Percentiles rank a stretch among this genome's conserved stretches.
Conservation (phyloP, 2,888 invertebrate species). For the Drosophila suboccidentalis region DNA sequence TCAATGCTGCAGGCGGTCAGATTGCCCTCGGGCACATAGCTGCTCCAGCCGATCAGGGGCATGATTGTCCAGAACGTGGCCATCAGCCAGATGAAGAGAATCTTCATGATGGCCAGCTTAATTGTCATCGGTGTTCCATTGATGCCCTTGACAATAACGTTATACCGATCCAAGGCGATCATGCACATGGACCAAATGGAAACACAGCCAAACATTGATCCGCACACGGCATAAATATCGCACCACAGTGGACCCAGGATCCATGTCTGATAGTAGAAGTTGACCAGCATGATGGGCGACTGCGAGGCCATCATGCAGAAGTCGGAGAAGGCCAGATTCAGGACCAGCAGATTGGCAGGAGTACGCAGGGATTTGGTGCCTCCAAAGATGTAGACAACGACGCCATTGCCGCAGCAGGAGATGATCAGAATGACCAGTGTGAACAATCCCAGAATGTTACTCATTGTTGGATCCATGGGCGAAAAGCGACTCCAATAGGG, state of each 20-base stretch:
- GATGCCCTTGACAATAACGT: constrained; percentile 96
- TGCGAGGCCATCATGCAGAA: constrained; percentile 93
- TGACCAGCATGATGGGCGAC: constrained; percentile 85
- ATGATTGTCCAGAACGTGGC: constrained; percentile 92
- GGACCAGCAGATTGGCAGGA: constrained; percentile 95
- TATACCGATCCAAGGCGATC: constrained; percentile 96
- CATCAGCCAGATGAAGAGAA: constrained; percentile 92
- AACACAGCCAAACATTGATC: constrained; percentile 94
- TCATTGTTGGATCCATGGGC: constrained; percentile 95
- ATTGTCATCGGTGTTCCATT: constrained; percentile 94
- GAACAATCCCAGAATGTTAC: constrained; percentile 92
- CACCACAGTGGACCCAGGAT: constrained; percentile 90
- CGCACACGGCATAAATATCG: constrained; percentile 94
- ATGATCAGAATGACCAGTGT: constrained; percentile 90
- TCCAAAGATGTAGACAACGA: constrained; percentile 85
- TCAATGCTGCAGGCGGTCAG: constrained; percentile 98
- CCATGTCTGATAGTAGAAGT: constrained; percentile 85
- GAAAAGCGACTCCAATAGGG: constrained; percentile 95
- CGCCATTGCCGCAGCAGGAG: constrained; percentile 84
- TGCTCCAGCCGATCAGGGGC: constrained; percentile 94
- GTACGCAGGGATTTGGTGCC: constrained; percentile 89
- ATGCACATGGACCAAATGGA: constrained; percentile 97
- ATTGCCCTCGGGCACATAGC: constrained; percentile 97
- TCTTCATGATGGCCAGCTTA: constrained; percentile 91
- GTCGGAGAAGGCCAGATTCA: constrained; percentile 94